Evolutionary conservation across 2,113 vertebrate species (phyloP).

Genomic region (Cervus canadensis): DNA sequence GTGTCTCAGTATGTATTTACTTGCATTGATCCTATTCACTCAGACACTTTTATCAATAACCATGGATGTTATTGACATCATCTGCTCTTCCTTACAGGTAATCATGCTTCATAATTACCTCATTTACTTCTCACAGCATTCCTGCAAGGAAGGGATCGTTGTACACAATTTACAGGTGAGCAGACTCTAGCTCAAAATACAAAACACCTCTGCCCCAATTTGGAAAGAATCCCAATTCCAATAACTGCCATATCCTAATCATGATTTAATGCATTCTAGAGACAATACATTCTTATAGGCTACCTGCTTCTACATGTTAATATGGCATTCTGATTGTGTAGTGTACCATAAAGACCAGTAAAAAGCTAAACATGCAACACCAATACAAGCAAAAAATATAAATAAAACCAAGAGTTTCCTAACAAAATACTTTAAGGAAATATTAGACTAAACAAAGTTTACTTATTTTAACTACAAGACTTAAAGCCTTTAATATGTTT

Average conservation of each 20-base stretch:
- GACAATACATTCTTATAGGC: not conserved
- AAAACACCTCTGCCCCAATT: not conserved
- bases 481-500: slow-evolving; percentile 21
- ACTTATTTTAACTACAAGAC: slow-evolving; percentile 36
- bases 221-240: not conserved
- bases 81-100: not conserved
- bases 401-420: not conserved
- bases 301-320: not conserved
- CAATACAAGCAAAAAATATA: not conserved
- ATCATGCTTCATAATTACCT: not conserved
- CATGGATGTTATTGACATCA: not conserved
- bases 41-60: not conserved
- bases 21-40: not conserved
- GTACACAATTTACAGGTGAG: not conserved
- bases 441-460: not conserved
- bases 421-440: not conserved
- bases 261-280: not conserved
- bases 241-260: not conserved
- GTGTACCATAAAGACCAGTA: too few relatives aligned
- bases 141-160: not conserved
- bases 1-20: not conserved
- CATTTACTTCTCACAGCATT: not conserved
- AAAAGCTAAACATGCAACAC: not conserved
- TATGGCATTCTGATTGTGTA: not conserved
- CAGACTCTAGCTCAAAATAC: not conserved